Evolutionary conservation across 2,888 invertebrate genomes (phyloP), one percentile per base, ranked within the genome.

Genomic region (Lepas anatifera): DNA sequence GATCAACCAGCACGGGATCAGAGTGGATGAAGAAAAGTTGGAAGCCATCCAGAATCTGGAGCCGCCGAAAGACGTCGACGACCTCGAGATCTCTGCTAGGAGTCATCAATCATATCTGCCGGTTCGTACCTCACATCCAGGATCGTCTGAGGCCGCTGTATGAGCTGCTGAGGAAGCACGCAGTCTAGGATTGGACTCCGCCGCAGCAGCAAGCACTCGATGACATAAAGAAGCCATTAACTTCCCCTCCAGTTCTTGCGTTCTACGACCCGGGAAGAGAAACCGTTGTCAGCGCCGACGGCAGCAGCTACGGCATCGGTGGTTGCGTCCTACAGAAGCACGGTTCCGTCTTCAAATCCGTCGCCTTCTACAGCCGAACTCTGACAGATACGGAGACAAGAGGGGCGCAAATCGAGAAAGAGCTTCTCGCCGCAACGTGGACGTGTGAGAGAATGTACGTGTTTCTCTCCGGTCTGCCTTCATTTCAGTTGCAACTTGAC

Each of bases 11-110:
- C n/a, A 29, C 25, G 52, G 74, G 76, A 83, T 94, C 73, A 93
- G 93, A 68, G 92, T 93, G 16, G 93, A 92, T 8, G 93, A 93
- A 96, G 97, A 98, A 79, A 98, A 98, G 80, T 98, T 99, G 0
- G 95, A 96, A 82, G 93, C 95, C 50, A 89, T 98, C 70, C 96
- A 99, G 81, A 94, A 96, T 81, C 84, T 99, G 69, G 99, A 99
- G 97, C 84, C 97, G 72, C 95, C 97, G 81, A 97, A 97, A 80
- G 99, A 99, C 99, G 95, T 96, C 81, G 95, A 95, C 79, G 98
- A 99, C 78, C 86, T 96, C n/a, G 75, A 91, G 92, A 18, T 93
- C 95, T 81, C 86, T 97, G 78, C 97, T 97, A 63, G 90, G 92
- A 72, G 97, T 98, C 83, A 85, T 90, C 70, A 91, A 91, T 78